Evolutionary conservation across 2,797 vertebrate genomes (phyloP), one percentile per base, ranked within the genome.

Genomic region (Sebastes iracundus): DNA sequence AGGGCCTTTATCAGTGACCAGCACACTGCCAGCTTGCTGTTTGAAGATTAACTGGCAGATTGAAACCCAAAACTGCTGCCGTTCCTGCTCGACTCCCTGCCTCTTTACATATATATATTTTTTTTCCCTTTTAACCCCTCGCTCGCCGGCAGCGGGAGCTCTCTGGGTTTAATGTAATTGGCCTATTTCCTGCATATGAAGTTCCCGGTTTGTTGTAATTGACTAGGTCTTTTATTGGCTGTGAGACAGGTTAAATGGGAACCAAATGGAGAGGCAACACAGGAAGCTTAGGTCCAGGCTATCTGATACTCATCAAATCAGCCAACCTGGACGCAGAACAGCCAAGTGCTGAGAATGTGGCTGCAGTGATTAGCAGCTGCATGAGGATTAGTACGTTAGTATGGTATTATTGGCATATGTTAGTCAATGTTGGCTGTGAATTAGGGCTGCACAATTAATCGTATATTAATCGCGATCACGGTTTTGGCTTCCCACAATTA

Each of bases 1-100:
- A 88, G 89, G 89, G 87, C 90, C 92, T 95, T 96, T 95, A 95
- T 96, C 95, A 95, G 94, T 94, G 93, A 94, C 94, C 94, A 94
- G 93, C 94, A 95, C 92, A 94, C 93, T 88, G 85, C 91, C 90
- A 93, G 94, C 90, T 93, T 94, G 92, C 91, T 89, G 87, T 94
- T 94, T 95, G 92, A 94, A 95, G 95, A 96, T 95, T 94, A 96
- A 93, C 88, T 84, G 85, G 88, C 85, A 90, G 92, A 95, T 92
- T 90, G 90, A 93, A 94, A 92, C 88, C 86, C 83, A 78, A 90
- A 94, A 93, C 88, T 89, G 92, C 86, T 84, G 81, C 89, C 68
- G 75, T 82, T 89, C 83, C 80, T 75, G 86, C 84, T 81, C 22
- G 82, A 92, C 88, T 89, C 90, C 72, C 90, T 82, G 79, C 87